Evolutionary conservation across 2,888 invertebrate species (phyloP).

Genomic region (Sinhomidia bicolor): DNA sequence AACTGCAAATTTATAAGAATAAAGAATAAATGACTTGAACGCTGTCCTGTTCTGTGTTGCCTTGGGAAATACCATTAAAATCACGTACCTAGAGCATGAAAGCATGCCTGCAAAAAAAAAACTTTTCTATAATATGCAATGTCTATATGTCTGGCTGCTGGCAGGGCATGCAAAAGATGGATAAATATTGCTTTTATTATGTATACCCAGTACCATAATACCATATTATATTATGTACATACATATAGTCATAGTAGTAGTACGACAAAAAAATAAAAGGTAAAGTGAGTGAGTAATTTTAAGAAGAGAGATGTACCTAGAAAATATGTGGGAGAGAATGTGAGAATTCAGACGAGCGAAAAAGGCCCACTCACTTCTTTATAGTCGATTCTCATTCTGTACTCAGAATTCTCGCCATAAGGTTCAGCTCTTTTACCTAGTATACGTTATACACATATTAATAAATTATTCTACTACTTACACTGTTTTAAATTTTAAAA

Average conservation of each 20-base stretch:
- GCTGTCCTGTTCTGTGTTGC: background rate
- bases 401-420: slow-evolving; percentile 69
- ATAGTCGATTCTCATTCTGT: slow-evolving; percentile 56
- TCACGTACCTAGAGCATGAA: slow-evolving; percentile 16
- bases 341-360: slow-evolving; percentile 26
- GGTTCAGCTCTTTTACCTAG: slow-evolving; percentile 23
- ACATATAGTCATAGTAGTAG: no score
- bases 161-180: background rate
- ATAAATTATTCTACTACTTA: background rate
- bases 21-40: no score
- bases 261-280: no score
- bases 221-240: no score
- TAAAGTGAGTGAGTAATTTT: background rate
- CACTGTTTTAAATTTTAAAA: background rate
- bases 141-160: background rate
- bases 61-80: slow-evolving; percentile 32
- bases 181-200: background rate
- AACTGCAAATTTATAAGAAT: no score
- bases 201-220: background rate
- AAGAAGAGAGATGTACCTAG: background rate
- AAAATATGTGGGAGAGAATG: background rate
- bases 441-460: background rate
- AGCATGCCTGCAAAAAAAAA: slow-evolving; percentile 4
- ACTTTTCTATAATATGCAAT: background rate
- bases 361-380: slow-evolving; percentile 35